Base-by-base conservation (phyloP, 92 coral and sea anemone species). In the Chrysogorgia sp. region DNA sequence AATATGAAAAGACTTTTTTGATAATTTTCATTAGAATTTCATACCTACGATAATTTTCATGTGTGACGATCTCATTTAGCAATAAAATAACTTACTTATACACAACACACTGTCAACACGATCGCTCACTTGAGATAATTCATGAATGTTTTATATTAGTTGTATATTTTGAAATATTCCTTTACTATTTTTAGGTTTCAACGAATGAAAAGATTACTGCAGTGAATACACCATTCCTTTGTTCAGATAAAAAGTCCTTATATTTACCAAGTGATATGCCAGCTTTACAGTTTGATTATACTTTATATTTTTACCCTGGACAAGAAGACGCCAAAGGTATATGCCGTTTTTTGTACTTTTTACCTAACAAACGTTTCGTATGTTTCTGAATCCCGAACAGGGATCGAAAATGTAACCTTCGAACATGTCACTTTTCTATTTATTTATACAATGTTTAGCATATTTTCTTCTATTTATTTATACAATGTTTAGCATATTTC, bases 221-320 rank as follows among this genome's bases (percentile, higher is more conserved):
- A 19, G 90, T 67, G 23, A 87, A 77, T 30, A 71, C 62, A 0
- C 88, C 98, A 61, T 96, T 96, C 82, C 63, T 96, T 56, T 96
- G 97, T 33, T 96, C 99, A 10, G 99, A 96, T 72, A 96, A 96
- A 86, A 92, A 96, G 63, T 91, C 99, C 0, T 56, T 96, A 57
- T 89, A 81, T 69, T 87, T 96, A 32, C 99, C 99, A 29, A 75
- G 91, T 6, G 99, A 96, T 55, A 87, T 96, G 97, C 96, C 99
- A 0, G 97, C 99, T 19, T 91, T 96, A 72, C 99, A 96, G 82
- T 65, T 92, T 75, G 99, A 96, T 86, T 96, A 92, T 34, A 96
- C 99, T 0, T 90, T 88, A 49, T 96, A 96, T 52, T 96, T 92
- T 63, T 96, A 92, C 48, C 99, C 99, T 2, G 89, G 87, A 4